These are phyloP conservation scores for Timandra comae DNA, from an alignment of 2,888 invertebrate genomes.

Conservation along the genomic window DNA sequence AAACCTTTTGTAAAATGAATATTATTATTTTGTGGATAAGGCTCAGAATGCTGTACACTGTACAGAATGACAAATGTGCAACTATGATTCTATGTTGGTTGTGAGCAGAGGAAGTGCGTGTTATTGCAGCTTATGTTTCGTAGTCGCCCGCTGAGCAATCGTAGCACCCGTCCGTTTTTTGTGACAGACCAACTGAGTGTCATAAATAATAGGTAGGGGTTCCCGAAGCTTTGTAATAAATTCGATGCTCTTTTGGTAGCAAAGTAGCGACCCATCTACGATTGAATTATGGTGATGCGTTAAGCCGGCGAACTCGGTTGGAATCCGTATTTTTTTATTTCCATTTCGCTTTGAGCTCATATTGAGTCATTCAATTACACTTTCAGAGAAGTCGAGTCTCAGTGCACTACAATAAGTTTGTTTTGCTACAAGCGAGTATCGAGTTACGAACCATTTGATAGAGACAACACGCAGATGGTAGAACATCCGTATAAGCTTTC, in stretches of 20 bases:
- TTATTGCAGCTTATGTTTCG: slow-evolving; percentile 74
- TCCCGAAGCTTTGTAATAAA: slow-evolving; percentile 73
- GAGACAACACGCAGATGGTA: slow-evolving; percentile 68
- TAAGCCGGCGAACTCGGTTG: slow-evolving; percentile 65
- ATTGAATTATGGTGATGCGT: slow-evolving; percentile 76
- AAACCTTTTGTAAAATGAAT: slow-evolving; percentile 48
- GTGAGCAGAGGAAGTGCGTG: slow-evolving; percentile 67
- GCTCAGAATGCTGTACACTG: slow-evolving; percentile 39
- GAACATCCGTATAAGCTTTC: slow-evolving; percentile 69
- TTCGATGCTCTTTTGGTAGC: slow-evolving; percentile 74
- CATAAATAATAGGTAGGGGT: slow-evolving; percentile 77
- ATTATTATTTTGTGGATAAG: slow-evolving; percentile 38
- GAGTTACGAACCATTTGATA: slow-evolving; percentile 65
- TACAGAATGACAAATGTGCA: slow-evolving; percentile 40
- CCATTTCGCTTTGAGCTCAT: slow-evolving; percentile 55
- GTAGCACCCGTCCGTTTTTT: slow-evolving; percentile 74
- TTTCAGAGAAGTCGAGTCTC: slow-evolving; percentile 52
- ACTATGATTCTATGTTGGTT: slow-evolving; percentile 42
- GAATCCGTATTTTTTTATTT: slow-evolving; percentile 61
- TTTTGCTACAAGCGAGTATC: slow-evolving; percentile 57
- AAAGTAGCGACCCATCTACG: slow-evolving; percentile 57
- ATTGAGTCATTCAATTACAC: slow-evolving; percentile 44
- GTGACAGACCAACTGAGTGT: slow-evolving; percentile 74
- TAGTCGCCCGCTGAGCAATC: slow-evolving; percentile 73
- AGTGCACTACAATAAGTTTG: slow-evolving; percentile 54